A percentile compares a stretch with the other conserved stretches of the same genome.
These are phyloP conservation scores for Sabatieria punctata DNA, from an alignment of 2,888 invertebrate genomes.

Conservation along the genomic window DNA sequence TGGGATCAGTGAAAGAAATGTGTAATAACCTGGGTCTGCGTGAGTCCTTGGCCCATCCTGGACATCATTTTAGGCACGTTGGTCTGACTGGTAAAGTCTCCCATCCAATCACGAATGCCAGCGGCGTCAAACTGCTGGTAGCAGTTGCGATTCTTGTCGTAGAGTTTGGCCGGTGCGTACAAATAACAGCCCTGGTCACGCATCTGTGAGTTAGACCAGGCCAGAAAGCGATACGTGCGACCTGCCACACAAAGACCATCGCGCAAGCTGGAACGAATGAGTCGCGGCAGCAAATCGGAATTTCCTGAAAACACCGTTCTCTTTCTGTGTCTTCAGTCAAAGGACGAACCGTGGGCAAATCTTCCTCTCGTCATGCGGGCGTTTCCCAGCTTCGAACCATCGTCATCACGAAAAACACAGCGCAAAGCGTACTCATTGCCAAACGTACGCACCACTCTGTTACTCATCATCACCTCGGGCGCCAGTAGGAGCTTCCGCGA, in stretches of 20 bases:
- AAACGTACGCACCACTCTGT: constrained; percentile 24
- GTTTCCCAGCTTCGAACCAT: too few species aligned
- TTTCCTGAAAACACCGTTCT: too few species aligned
- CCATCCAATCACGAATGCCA: constrained; percentile 1
- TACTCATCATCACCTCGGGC: constrained; percentile 29
- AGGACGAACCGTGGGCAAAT: too few species aligned
- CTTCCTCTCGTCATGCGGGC: too few species aligned
- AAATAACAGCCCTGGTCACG: constrained; percentile 27
- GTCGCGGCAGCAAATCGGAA: too few species aligned
- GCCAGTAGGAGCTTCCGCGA: constrained; percentile 22
- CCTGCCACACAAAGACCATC: constrained; percentile 14
- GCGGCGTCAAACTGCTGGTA: too few species aligned
- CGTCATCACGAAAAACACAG: constrained; percentile 17
- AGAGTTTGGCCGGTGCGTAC: constrained; percentile 13
- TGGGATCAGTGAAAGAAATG: too few species aligned
- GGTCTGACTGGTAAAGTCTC: constrained; percentile 16
- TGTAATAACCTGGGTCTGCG: constrained; percentile 20
- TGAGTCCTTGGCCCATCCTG: constrained; percentile 34
- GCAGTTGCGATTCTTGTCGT: too few species aligned
- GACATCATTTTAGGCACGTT: constrained; percentile 31
- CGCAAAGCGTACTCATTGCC: constrained; percentile 15
- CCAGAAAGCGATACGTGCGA: constrained; percentile 19
- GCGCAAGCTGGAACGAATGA: too few species aligned
- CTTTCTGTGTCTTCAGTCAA: too few species aligned
- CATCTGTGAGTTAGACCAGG: constrained; percentile 28